Evolutionary conservation across 2,113 vertebrate species (phyloP).

Genomic region (Ceyx cyanopectus): DNA sequence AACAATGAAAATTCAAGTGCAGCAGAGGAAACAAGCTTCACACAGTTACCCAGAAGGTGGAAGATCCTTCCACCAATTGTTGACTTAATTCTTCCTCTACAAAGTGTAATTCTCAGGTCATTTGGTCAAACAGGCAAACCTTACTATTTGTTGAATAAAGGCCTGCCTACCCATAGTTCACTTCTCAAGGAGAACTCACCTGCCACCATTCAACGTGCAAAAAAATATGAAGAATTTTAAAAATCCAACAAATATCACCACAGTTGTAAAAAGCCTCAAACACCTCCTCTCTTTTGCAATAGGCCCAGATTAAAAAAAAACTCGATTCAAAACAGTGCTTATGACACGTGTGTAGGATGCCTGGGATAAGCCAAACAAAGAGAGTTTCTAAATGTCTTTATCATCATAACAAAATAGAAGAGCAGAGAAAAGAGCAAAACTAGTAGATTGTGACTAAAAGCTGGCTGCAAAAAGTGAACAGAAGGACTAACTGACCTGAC

Average conservation of each 20-base stretch:
- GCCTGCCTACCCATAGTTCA: neutral
- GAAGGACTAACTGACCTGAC: conserved; percentile 52
- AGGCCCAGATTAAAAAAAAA: neutral
- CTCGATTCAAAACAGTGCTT: neutral
- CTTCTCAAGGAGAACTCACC: neutral
- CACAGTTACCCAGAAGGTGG: neutral
- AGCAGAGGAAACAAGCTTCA: neutral
- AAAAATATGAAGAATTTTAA: neutral
- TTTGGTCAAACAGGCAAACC: neutral
- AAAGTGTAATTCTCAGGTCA: neutral
- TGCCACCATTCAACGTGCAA: neutral
- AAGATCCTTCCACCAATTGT: neutral
- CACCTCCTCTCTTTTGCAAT: neutral
- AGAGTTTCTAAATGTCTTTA: neutral
- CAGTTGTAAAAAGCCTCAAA: neutral
- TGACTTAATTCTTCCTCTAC: neutral
- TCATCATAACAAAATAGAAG: neutral
- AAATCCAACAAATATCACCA: neutral
- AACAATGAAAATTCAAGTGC: neutral
- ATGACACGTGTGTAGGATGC: neutral
- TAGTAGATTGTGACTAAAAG: neutral
- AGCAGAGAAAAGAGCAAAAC: conserved; percentile 9
- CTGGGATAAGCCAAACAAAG: conserved; percentile 2
- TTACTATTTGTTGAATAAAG: neutral
- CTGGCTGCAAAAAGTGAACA: conserved; percentile 17